Base-by-base conservation (phyloP, 2,888 invertebrate species). In the Electrophaes corylata region DNA sequence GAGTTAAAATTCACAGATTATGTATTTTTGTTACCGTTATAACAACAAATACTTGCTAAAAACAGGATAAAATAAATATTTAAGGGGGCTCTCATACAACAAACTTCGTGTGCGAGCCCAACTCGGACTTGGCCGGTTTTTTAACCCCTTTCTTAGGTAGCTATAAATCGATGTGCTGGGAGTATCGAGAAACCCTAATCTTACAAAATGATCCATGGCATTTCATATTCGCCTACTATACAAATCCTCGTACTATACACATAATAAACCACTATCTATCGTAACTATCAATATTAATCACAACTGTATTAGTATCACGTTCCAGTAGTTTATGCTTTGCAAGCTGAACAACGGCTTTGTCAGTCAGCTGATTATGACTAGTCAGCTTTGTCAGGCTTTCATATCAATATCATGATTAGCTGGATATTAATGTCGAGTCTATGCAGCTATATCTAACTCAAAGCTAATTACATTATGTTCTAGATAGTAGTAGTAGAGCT, bases 341-440 rank as follows among this genome's bases (percentile, higher is more conserved):
- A 33, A 55, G 59, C 50, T 50, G 45, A 47, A 53, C 23, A 26
- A 20, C 26, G 19, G 62, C 50, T 59, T 49, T 55, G 50, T 53
- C 33, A 55, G 54, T 33, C n/a, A 52, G 31, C 33, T 60, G 52
- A 60, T 57, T 53, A 49, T 53, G 40, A 14, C 48, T 20, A 57
- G 26, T 46, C 40, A 48, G 66, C 59, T 57, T 61, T 52, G 46
- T 61, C 62, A 53, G 49, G 44, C 19, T 18, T 49, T 31, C 19
- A 40, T 45, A 31, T 31, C 12, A n/a, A 29, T 40, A 49, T 31
- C 40, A 19, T 49, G 12, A 49, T 49, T 49, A 29, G 37, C n/a
- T 18, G 6, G 43, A 5, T 49, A 40, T 49, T 29, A 11, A 3
- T 33, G 46, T 35, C 35, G 10, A 33, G 12, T 20, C 19, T 1